A percentile compares a stretch with the other conserved stretches of the same genome.
Evolutionary conservation across 2,888 invertebrate species (phyloP).

Genomic region (Apodemia mormo): DNA sequence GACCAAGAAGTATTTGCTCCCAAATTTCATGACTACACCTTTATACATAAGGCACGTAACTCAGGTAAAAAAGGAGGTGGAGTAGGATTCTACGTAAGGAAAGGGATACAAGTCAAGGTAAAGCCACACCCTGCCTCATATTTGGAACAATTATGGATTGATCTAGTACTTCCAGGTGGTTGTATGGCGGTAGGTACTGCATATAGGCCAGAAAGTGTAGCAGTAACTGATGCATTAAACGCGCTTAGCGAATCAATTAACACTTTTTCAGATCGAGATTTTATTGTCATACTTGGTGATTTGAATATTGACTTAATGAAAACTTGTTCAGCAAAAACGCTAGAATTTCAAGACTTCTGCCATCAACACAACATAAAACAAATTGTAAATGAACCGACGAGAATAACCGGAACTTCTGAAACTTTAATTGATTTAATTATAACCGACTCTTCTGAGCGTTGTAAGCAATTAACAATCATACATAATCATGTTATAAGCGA

Average conservation of each 20-base stretch:
- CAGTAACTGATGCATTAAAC: slow-evolving; percentile 25
- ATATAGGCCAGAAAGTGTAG: slow-evolving; percentile 27
- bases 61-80: neutral
- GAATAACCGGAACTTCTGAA: slow-evolving; percentile 24
- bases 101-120: neutral
- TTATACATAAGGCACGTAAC: neutral
- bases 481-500: slow-evolving; percentile 28
- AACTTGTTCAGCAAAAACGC: neutral
- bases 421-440: slow-evolving; percentile 26
- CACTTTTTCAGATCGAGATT: slow-evolving; percentile 20
- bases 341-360: slow-evolving; percentile 21
- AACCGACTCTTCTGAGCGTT: slow-evolving; percentile 15
- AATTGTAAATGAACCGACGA: slow-evolving; percentile 29
- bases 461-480: slow-evolving; percentile 25
- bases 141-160: slow-evolving; percentile 34
- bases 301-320: slow-evolving; percentile 30
- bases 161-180: slow-evolving; percentile 23
- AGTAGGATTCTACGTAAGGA: neutral
- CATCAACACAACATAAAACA: slow-evolving; percentile 26
- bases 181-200: slow-evolving; percentile 27
- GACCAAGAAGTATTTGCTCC: neutral
- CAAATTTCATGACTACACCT: neutral
- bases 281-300: slow-evolving; percentile 28
- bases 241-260: slow-evolving; percentile 31
- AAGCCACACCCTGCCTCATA: slow-evolving; percentile 22